These are phyloP conservation scores for Drosophila fuyamai DNA, from an alignment of 1,140 invertebrate species.

Conservation along the genomic window DNA sequence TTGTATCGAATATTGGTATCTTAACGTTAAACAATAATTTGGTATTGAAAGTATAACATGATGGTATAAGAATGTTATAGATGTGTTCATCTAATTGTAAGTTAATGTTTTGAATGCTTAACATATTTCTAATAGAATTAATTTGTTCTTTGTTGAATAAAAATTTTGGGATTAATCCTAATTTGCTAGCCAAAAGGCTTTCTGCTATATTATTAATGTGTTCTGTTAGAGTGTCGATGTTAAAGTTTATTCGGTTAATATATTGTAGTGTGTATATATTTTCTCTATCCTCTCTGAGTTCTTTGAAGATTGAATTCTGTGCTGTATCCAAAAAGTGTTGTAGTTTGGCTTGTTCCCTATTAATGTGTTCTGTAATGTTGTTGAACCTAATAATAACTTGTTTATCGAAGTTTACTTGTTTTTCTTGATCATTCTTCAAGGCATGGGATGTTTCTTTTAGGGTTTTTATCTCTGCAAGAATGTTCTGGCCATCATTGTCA, in stretches of 20 bases:
- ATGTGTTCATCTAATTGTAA: conserved; percentile 1
- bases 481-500: conserved; percentile 4
- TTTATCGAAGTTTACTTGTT: background rate
- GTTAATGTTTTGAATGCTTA: background rate
- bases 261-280: conserved; percentile 21
- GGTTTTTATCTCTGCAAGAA: background rate
- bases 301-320: conserved; percentile 19
- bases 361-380: conserved; percentile 2
- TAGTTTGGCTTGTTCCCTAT: background rate
- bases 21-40: background rate
- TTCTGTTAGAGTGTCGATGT: background rate
- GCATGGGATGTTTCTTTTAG: conserved; percentile 1
- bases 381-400: conserved; percentile 2
- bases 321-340: background rate
- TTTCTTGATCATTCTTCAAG: conserved; percentile 5
- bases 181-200: conserved; percentile 11
- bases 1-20: conserved; percentile 1
- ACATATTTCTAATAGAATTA: conserved; percentile 3
- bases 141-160: conserved; percentile 8
- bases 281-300: background rate
- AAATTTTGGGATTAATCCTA: conserved; percentile 8
- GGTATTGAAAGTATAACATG: no score
- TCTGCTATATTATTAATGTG: conserved; percentile 19
- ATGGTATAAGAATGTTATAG: no score
- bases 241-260: background rate